phyloP scores from a whole-genome alignment of 2,113 vertebrate species.

The Cyrtonyx montezumae region DNA sequence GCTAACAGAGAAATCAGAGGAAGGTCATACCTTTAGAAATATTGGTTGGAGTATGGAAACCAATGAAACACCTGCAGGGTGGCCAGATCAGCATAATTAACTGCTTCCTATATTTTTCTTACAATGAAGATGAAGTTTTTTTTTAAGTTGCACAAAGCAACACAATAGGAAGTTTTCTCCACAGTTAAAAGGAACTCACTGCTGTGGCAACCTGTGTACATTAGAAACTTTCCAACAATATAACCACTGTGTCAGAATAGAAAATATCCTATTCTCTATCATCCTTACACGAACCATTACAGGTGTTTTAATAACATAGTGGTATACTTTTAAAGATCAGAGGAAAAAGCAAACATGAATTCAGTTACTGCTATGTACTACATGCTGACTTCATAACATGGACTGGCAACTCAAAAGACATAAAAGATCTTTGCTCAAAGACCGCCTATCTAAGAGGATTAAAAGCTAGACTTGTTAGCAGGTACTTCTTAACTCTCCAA shows the following conservation, averaged over 20 bases:
- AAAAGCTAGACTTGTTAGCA: neutral
- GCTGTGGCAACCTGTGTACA: neutral
- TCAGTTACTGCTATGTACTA: neutral
- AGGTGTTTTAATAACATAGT: neutral
- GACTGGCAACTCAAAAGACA: neutral
- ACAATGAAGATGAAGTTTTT: too few relatives aligned
- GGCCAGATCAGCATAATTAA: neutral
- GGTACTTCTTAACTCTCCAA: too few relatives aligned
- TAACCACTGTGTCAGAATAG: neutral
- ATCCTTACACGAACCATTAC: neutral
- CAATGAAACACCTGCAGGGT: slow-evolving; percentile 16
- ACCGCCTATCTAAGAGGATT: neutral
- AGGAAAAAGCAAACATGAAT: neutral
- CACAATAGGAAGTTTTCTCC: neutral
- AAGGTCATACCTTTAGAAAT: neutral
- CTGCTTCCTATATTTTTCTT: neutral
- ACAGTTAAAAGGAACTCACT: neutral
- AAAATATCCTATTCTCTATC: neutral
- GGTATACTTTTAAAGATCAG: neutral
- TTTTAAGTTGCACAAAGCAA: neutral
- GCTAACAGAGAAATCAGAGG: neutral
- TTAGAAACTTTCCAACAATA: neutral
- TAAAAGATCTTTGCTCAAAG: neutral
- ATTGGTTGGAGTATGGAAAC: slow-evolving; percentile 1
- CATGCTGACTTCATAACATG: neutral